Percentiles rank a stretch among this genome's conserved stretches.
Conservation (phyloP, 2,888 invertebrate genomes). For the Drosophila macrothrix region DNA sequence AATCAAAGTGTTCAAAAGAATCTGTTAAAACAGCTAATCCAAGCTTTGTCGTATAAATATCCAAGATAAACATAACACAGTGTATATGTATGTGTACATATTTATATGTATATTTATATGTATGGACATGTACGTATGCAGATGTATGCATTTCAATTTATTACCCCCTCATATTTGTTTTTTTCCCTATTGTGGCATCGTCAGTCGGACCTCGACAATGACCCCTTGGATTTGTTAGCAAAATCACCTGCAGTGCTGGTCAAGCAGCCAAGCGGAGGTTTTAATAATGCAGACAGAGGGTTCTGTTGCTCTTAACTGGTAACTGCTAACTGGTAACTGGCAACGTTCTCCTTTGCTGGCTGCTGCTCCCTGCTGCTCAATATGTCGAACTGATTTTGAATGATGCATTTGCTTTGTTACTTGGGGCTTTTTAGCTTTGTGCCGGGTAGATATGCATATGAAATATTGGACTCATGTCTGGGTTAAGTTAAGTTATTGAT, state of each 20-base stretch:
- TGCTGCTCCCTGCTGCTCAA: constrained; percentile 65
- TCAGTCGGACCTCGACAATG: constrained; percentile 38
- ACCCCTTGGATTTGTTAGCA: constrained; percentile 66
- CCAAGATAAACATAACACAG: not conserved
- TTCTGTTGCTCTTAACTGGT: constrained; percentile 7
- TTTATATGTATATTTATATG: not conserved
- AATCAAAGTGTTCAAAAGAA: not conserved
- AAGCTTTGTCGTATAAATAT: not conserved
- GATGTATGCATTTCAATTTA: constrained; percentile 56
- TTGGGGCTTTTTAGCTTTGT: constrained; percentile 47
- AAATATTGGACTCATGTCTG: constrained; percentile 60
- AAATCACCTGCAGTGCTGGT: constrained; percentile 74
- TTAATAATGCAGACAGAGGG: constrained; percentile 68
- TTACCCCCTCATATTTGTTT: constrained; percentile 57
- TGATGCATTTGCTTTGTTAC: constrained; percentile 67
- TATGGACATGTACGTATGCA: constrained; percentile 26
- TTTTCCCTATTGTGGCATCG: constrained; percentile 31
- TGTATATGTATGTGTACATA: not conserved
- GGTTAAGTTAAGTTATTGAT: constrained; percentile 53
- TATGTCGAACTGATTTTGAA: constrained; percentile 67
- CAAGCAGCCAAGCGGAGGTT: constrained; percentile 44
- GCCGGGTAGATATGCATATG: constrained; percentile 45
- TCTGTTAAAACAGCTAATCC: not conserved
- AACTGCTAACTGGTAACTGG: not conserved
- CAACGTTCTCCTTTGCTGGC: not conserved